Percentiles rank a stretch among this genome's conserved stretches.
Conservation (phyloP, 30 jellyfish, hydroid and myxozoan genomes). For the Calvadosia cruxmelitensis region DNA sequence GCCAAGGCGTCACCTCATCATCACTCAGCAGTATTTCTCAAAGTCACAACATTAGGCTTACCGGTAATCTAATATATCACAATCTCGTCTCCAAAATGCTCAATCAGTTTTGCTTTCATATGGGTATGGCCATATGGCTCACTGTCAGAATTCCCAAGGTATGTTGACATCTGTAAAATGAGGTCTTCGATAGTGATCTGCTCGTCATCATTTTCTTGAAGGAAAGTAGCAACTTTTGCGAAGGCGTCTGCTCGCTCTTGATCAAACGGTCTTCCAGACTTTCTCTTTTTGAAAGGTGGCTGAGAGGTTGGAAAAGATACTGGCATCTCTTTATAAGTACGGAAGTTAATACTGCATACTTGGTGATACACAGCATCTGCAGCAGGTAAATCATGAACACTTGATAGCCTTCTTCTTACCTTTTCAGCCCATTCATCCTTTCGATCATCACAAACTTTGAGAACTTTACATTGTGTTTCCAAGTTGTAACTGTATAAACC, state of each 20-base stretch:
- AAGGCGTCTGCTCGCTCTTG: slow-evolving; percentile 6
- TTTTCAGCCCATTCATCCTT: slow-evolving; percentile 8
- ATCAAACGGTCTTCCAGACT: slow-evolving; percentile 7
- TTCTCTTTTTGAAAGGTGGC: slow-evolving; percentile 4
- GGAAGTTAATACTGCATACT: slow-evolving; percentile 10
- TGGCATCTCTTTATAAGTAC: slow-evolving; percentile 7
- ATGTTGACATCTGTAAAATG: background rate
- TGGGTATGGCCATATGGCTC: slow-evolving; percentile 13
- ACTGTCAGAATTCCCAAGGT: background rate
- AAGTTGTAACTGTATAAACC: slow-evolving; percentile 9
- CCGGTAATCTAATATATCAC: slow-evolving; percentile 5
- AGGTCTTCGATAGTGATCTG: slow-evolving; percentile 9
- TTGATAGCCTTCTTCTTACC: slow-evolving; percentile 3
- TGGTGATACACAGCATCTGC: slow-evolving; percentile 18
- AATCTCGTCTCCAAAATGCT: slow-evolving; percentile 9
- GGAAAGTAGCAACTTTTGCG: slow-evolving; percentile 2
- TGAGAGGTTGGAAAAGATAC: slow-evolving; percentile 1
- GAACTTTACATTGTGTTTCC: too few species aligned
- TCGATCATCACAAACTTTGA: too few species aligned
- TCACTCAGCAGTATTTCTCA: slow-evolving; percentile 7
- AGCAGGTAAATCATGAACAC: slow-evolving; percentile 12
- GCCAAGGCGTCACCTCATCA: too few species aligned
- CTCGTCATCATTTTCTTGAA: slow-evolving; percentile 9
- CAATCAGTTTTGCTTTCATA: slow-evolving; percentile 3
- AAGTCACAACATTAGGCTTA: slow-evolving; percentile 11